A percentile compares a stretch with the other conserved stretches of the same genome.
phyloP scores from a whole-genome alignment of 2,888 invertebrate species.

The Lasioglossum pauxillum region DNA sequence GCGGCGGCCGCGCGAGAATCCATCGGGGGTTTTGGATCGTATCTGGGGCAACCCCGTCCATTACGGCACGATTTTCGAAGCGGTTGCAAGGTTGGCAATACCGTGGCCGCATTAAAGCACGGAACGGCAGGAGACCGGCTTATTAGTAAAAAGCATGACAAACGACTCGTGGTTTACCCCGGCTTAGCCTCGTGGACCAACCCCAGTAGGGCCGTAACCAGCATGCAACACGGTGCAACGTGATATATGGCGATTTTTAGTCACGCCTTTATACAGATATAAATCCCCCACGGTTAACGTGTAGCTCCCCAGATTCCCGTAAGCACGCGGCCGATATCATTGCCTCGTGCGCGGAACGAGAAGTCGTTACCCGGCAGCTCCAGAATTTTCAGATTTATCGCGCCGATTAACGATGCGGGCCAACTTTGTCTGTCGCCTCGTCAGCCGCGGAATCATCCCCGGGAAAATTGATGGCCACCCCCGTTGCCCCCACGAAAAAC shows the following conservation, averaged over 20 bases:
- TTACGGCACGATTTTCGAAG: slow-evolving; percentile 46
- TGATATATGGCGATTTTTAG: slow-evolving; percentile 81
- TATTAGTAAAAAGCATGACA: slow-evolving; percentile 82
- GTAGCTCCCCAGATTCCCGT: slow-evolving; percentile 74
- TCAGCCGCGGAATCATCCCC: neutral
- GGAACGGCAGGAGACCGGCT: slow-evolving; percentile 72
- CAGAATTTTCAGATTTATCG: slow-evolving; percentile 42
- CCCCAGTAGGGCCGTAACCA: slow-evolving; percentile 78
- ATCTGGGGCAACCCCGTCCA: slow-evolving; percentile 16
- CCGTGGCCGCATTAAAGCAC: slow-evolving; percentile 69
- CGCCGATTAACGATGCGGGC: slow-evolving; percentile 22
- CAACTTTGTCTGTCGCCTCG: slow-evolving; percentile 5
- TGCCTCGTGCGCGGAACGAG: slow-evolving; percentile 26
- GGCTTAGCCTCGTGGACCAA: slow-evolving; percentile 75
- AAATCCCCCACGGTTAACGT: slow-evolving; percentile 76
- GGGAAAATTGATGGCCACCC: neutral
- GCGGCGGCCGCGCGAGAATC: neutral
- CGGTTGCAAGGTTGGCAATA: slow-evolving; percentile 58
- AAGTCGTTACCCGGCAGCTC: slow-evolving; percentile 29
- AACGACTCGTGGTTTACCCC: slow-evolving; percentile 80
- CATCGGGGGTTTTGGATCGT: neutral
- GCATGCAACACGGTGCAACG: slow-evolving; percentile 73
- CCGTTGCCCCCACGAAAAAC: neutral
- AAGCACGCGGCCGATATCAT: slow-evolving; percentile 50
- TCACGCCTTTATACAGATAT: slow-evolving; percentile 81